Percentiles rank a stretch among this genome's conserved stretches.
Evolutionary conservation across 23 tunicate species (phyloP).

Genomic region (Corella eumyota): DNA sequence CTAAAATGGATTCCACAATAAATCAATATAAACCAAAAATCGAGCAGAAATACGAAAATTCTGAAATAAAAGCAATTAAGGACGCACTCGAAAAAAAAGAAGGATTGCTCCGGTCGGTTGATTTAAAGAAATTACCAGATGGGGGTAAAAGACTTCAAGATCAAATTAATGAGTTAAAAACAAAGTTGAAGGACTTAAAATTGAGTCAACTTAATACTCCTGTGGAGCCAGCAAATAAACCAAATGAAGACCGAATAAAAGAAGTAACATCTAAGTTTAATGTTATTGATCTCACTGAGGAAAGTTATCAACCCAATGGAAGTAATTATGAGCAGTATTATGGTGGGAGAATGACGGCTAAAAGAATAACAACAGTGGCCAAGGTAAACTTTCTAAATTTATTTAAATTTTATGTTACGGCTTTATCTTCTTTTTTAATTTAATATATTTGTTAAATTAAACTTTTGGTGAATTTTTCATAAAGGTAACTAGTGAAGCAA

Average conservation of each 20-base stretch:
- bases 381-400: constrained; percentile 13
- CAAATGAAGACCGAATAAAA: not conserved
- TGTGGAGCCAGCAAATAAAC: not conserved
- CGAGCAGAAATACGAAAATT: too few species aligned
- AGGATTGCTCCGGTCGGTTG: constrained; percentile 18
- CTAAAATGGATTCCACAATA: too few species aligned
- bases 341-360: constrained; percentile 65
- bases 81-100: constrained; percentile 37
- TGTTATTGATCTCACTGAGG: not conserved
- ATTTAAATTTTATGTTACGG: not conserved
- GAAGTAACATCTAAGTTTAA: not conserved
- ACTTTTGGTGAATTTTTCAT: not conserved
- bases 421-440: not conserved
- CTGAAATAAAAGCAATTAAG: too few species aligned
- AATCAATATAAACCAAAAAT: too few species aligned
- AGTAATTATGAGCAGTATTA: constrained; percentile 15
- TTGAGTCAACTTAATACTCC: not conserved
- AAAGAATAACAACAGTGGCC: constrained; percentile 12
- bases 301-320: not conserved
- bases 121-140: constrained; percentile 62
- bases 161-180: constrained; percentile 36
- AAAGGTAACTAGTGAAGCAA: constrained; percentile 64
- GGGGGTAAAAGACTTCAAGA: constrained; percentile 48
- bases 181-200: constrained; percentile 11
- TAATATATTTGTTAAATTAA: not conserved